Evolutionary conservation across 2,888 invertebrate species (phyloP).

Genomic region (Enoplolaimus lenunculus): DNA sequence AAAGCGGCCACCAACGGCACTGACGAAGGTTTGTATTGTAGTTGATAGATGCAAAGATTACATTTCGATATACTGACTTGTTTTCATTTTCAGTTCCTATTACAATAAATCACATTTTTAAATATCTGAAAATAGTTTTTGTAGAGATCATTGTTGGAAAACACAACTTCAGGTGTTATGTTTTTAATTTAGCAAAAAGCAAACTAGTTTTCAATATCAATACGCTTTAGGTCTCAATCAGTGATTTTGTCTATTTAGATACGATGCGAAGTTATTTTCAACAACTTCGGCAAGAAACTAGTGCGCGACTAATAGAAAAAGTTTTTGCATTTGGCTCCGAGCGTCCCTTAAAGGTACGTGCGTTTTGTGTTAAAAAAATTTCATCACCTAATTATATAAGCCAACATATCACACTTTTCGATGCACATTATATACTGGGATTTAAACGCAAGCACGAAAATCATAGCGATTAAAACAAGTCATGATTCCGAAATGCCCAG

Average conservation of each 20-base stretch:
- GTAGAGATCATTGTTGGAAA: neutral
- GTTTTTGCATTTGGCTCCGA: slow-evolving; percentile 77
- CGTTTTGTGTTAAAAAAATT: neutral
- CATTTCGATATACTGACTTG: too few relatives aligned
- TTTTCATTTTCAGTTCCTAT: too few relatives aligned
- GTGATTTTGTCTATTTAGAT: slow-evolving; percentile 52
- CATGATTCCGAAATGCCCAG: too few relatives aligned
- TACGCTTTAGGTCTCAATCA: too few relatives aligned
- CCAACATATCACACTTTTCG: too few relatives aligned
- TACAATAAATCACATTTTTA: neutral
- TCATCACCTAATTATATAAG: slow-evolving; percentile 2
- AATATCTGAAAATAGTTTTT: neutral
- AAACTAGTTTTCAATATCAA: too few relatives aligned
- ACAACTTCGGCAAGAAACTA: slow-evolving; percentile 88
- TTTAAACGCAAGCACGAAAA: too few relatives aligned
- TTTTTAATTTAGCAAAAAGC: too few relatives aligned
- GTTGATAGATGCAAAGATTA: neutral
- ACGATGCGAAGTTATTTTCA: slow-evolving; percentile 77
- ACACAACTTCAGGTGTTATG: too few relatives aligned
- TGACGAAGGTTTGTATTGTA: slow-evolving; percentile 57
- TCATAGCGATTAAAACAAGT: too few relatives aligned
- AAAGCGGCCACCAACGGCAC: slow-evolving; percentile 61
- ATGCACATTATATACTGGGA: too few relatives aligned
- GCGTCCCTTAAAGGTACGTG: slow-evolving; percentile 67
- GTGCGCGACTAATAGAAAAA: slow-evolving; percentile 72